Evolutionary conservation across 2,888 invertebrate species (phyloP).

Genomic region (Enchytraeus crypticus): DNA sequence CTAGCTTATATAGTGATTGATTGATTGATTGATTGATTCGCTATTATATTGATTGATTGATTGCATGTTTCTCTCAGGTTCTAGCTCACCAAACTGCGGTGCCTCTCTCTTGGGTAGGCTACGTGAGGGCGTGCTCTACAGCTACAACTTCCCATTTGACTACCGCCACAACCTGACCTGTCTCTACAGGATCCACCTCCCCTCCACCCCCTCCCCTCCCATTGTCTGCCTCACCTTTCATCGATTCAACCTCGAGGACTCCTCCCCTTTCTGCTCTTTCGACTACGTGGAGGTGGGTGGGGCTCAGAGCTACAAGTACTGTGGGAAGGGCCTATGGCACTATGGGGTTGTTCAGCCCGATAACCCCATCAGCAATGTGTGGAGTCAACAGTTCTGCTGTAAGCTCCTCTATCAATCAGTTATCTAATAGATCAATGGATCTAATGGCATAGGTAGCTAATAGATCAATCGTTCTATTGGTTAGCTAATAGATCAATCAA

Average conservation of each 20-base stretch:
- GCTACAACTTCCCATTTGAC: slow-evolving; percentile 29
- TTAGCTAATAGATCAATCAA: too few relatives aligned
- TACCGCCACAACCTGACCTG: slow-evolving; percentile 29
- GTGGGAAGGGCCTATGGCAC: slow-evolving; percentile 26
- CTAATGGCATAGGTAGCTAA: too few relatives aligned
- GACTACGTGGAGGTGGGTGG: slow-evolving; percentile 24
- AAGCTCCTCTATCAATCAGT: slow-evolving; percentile 10
- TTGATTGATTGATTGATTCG: too few relatives aligned
- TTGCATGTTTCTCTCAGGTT: too few relatives aligned
- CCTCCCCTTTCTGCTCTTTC: slow-evolving; percentile 27
- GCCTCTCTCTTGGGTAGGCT: slow-evolving; percentile 16
- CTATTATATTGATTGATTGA: too few relatives aligned
- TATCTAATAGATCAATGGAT: too few relatives aligned
- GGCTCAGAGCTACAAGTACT: slow-evolving; percentile 20
- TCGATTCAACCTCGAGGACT: slow-evolving; percentile 24
- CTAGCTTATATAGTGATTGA: too few relatives aligned
- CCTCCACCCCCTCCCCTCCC: slow-evolving; percentile 4
- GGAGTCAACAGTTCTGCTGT: slow-evolving; percentile 28
- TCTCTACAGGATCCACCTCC: slow-evolving; percentile 20
- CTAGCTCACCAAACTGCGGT: slow-evolving; percentile 8
- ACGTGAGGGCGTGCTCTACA: slow-evolving; percentile 20
- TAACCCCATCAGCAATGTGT: slow-evolving; percentile 21
- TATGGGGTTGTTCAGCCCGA: slow-evolving; percentile 17
- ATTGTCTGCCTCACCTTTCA: slow-evolving; percentile 26
- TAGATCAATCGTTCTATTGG: too few relatives aligned